phyloP scores from a whole-genome alignment of 1,140 invertebrate genomes.

The Euura lappo region DNA sequence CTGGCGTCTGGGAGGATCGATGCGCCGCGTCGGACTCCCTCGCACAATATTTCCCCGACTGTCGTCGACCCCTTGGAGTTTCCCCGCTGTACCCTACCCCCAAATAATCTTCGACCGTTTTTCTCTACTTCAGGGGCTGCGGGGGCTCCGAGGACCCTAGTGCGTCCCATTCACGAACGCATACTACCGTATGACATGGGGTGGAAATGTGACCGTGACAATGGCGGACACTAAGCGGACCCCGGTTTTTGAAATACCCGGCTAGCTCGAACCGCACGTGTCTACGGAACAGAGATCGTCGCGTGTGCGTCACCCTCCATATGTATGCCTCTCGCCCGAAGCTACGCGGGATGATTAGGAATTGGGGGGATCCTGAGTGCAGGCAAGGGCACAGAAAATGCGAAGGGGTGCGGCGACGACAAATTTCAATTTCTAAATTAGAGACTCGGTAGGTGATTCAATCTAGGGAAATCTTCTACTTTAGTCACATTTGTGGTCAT shows the following conservation, averaged over 20 bases:
- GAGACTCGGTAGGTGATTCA: too few species aligned
- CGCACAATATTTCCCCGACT: constrained; percentile 31
- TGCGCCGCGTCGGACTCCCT: constrained; percentile 36
- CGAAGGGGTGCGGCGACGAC: neutral
- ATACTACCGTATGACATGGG: neutral
- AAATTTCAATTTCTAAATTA: neutral
- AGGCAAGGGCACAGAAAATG: neutral
- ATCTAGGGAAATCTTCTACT: too few species aligned
- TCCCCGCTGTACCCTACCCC: neutral
- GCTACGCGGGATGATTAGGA: neutral
- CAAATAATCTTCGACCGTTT: neutral
- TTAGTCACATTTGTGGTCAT: too few species aligned
- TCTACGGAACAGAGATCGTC: neutral
- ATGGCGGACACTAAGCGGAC: neutral
- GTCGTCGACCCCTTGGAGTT: neutral
- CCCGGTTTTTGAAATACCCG: neutral
- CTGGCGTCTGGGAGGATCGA: constrained; percentile 48
- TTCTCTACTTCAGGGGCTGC: neutral
- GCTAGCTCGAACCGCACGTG: neutral
- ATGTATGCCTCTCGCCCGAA: neutral
- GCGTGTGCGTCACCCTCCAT: neutral
- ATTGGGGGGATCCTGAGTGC: neutral
- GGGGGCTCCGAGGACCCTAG: neutral
- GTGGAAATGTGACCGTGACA: too few species aligned
- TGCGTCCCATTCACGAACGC: neutral